Base-by-base conservation (phyloP, 2,113 vertebrate species). In the Sapayoa aenigma region DNA sequence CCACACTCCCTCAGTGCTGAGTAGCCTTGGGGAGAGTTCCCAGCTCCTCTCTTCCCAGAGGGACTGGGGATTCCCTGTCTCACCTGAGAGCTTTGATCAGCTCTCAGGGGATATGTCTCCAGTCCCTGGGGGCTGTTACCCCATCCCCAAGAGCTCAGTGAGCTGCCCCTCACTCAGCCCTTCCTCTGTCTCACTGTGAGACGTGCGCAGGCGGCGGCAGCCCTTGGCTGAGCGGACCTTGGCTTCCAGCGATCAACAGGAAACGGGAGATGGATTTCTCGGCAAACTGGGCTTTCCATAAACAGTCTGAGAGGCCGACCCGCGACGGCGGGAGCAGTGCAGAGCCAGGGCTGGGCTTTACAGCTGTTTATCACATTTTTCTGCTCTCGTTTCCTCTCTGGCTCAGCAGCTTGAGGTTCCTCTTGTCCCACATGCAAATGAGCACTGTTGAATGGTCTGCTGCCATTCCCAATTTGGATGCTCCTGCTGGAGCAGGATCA, bases 211-310 rank as follows among this genome's bases (percentile, higher is more conserved):
- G 93, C 89, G 24, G 76, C 74, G 2, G 82, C 81, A 35, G 87
- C 66, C 77, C 75, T 94, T 96, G 95, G 89, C 94, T 68, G 89
- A 37, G 89, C 53, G 2, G 90, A 6, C 75, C 91, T 97, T 97
- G 96, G 95, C 96, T 97, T 9, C 80, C 94, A 92, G 91, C 44
- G 62, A 87, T 92, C 94, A 96, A 97, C 95, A 97, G 96, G 97
- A 97, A 97, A 96, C 13, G 96, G 96, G 89, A 97, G 96, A 95
- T 95, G 96, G 92, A 97, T 97, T 97, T 97, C 96, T 97, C 94
- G 90, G 95, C 94, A 95, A 96, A 96, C 94, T 55, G 90, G 79
- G 90, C 91, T 96, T 97, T 96, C 95, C 97, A 97, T 97, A 97
- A 97, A 97, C 97, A 97, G 94, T 87, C 95, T 95, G 94, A 94